Evolutionary conservation across 2,113 vertebrate species (phyloP).

Genomic region (Nesoenas mayeri): DNA sequence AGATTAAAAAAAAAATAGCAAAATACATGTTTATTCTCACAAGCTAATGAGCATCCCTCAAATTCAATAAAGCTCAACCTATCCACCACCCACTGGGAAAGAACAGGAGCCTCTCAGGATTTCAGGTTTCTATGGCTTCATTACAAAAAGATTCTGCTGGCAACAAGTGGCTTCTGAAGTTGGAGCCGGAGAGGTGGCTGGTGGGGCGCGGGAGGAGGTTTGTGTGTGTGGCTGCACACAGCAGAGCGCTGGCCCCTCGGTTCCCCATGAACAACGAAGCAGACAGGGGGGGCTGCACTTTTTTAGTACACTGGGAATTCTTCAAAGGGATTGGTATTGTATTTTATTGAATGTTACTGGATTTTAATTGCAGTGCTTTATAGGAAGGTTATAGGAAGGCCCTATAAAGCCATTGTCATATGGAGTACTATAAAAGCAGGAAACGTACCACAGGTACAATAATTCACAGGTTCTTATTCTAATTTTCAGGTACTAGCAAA

Average conservation of each 20-base stretch:
- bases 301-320: background rate
- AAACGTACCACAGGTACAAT: background rate
- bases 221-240: background rate
- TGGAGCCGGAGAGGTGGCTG: background rate
- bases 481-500: background rate
- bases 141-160: background rate
- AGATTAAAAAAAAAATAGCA: background rate
- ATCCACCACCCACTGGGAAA: background rate
- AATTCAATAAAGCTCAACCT: background rate
- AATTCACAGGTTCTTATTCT: background rate
- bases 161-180: constrained; percentile 24
- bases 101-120: background rate
- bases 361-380: background rate
- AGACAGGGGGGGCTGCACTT: background rate
- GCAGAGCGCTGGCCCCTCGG: background rate
- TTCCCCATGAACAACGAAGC: background rate
- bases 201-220: background rate
- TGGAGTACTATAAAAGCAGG: background rate
- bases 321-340: background rate
- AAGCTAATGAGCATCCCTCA: background rate
- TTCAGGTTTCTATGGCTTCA: background rate
- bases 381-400: background rate
- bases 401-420: background rate
- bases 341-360: background rate
- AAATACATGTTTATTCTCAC: background rate